Percentiles rank a stretch among this genome's conserved stretches.
These are phyloP conservation scores for Balaeniceps rex DNA, from an alignment of 2,113 vertebrate species.

Conservation along the genomic window DNA sequence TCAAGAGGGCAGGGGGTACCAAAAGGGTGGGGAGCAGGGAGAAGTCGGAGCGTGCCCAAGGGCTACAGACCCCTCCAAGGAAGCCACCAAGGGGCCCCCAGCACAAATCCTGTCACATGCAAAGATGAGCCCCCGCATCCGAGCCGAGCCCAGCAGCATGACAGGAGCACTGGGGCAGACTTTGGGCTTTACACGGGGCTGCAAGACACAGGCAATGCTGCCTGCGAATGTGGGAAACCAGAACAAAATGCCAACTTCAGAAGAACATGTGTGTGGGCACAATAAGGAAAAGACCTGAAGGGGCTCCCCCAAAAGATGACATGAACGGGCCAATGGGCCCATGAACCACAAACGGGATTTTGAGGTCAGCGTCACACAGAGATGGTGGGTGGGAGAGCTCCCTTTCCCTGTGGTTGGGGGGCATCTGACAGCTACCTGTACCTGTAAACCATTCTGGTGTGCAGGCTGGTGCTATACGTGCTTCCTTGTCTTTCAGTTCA, in stretches of 20 bases:
- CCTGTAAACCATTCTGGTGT: background rate
- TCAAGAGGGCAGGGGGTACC: background rate
- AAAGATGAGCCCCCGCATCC: fast-evolving
- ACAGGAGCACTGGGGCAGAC: too few relatives aligned
- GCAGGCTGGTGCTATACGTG: background rate
- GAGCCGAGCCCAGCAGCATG: background rate
- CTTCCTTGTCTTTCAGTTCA: background rate
- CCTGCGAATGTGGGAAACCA: background rate
- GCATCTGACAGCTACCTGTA: background rate
- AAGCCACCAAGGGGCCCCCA: background rate
- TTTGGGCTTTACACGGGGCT: background rate
- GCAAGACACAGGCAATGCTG: background rate
- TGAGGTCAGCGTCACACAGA: background rate
- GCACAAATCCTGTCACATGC: background rate
- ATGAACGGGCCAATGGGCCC: fast-evolving
- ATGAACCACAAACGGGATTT: background rate
- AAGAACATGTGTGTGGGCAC: background rate
- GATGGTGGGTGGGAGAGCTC: background rate
- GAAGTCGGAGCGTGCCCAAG: background rate
- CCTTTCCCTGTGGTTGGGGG: background rate
- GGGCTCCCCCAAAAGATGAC: background rate
- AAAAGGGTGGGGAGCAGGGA: too few relatives aligned
- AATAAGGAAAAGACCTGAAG: background rate
- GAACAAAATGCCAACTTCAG: background rate
- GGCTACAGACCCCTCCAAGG: background rate